phyloP scores from a whole-genome alignment of 2,888 invertebrate genomes.

The Horisme vitalbata region DNA sequence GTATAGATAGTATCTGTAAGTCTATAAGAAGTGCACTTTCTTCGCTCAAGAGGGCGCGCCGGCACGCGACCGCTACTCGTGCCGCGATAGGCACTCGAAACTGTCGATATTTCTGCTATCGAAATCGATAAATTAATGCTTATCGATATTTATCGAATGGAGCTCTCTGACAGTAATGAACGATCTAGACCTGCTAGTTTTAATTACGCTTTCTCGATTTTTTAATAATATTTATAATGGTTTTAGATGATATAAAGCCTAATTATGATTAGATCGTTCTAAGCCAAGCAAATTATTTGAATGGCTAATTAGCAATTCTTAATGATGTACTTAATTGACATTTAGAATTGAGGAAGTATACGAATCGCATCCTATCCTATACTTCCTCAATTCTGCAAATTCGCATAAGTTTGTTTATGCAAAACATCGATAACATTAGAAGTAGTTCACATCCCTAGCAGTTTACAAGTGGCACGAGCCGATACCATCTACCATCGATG shows the following conservation, averaged over 20 bases:
- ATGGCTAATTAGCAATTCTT: too few species aligned
- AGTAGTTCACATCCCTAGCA: slow-evolving; percentile 51
- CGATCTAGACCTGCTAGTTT: too few species aligned
- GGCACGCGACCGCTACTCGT: slow-evolving; percentile 78
- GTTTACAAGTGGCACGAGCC: slow-evolving; percentile 79
- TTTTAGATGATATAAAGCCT: too few species aligned
- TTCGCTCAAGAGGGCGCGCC: slow-evolving; percentile 60
- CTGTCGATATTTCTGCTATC: slow-evolving; percentile 19
- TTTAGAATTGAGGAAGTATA: too few species aligned
- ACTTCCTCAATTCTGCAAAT: background rate
- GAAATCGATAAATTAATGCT: slow-evolving; percentile 17
- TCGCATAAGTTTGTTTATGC: background rate
- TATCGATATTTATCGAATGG: background rate
- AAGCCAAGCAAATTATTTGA: too few species aligned
- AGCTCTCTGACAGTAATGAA: background rate
- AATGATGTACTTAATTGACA: too few species aligned
- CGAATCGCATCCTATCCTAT: too few species aligned
- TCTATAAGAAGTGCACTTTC: slow-evolving; percentile 53
- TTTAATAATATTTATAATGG: too few species aligned
- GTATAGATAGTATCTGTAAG: slow-evolving; percentile 36
- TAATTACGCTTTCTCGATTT: too few species aligned
- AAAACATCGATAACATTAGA: slow-evolving; percentile 39
- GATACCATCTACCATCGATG: slow-evolving; percentile 76
- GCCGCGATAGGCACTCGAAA: slow-evolving; percentile 42
- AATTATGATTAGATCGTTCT: too few species aligned